These are phyloP conservation scores for Sebastes taczanowskii DNA, from an alignment of 2,797 vertebrate genomes.

Conservation along the genomic window DNA sequence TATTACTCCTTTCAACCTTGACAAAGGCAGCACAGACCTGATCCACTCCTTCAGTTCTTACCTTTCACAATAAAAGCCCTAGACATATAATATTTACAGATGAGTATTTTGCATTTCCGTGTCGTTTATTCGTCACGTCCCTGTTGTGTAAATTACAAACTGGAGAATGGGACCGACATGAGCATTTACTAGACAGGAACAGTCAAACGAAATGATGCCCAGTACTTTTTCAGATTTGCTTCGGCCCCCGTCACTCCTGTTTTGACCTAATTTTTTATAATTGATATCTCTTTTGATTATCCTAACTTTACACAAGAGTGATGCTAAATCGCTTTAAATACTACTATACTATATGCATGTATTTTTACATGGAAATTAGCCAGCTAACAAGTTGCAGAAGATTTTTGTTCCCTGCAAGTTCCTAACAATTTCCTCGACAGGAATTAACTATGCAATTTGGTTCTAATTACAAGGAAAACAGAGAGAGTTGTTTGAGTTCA, in stretches of 20 bases:
- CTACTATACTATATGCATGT: neutral
- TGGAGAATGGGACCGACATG: neutral
- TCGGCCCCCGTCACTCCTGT: neutral
- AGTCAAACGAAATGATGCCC: neutral
- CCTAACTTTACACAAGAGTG: neutral
- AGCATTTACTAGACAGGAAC: neutral
- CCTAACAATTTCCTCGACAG: neutral
- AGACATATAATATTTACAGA: neutral
- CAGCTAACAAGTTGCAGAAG: neutral
- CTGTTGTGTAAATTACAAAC: neutral
- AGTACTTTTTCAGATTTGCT: neutral
- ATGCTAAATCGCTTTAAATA: neutral
- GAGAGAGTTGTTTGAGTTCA: neutral
- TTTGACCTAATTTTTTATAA: neutral
- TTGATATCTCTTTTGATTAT: neutral
- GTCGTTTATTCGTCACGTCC: too few species aligned
- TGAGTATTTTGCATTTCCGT: neutral
- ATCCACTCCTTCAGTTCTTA: neutral
- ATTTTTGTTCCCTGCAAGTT: neutral
- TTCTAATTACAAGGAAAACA: neutral
- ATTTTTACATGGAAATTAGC: neutral
- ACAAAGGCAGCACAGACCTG: too few species aligned
- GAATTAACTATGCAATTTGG: neutral
- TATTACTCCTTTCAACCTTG: too few species aligned
- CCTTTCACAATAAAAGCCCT: neutral